Evolutionary conservation across 2,113 vertebrate genomes (phyloP).

Genomic region (Nannospalax galili): DNA sequence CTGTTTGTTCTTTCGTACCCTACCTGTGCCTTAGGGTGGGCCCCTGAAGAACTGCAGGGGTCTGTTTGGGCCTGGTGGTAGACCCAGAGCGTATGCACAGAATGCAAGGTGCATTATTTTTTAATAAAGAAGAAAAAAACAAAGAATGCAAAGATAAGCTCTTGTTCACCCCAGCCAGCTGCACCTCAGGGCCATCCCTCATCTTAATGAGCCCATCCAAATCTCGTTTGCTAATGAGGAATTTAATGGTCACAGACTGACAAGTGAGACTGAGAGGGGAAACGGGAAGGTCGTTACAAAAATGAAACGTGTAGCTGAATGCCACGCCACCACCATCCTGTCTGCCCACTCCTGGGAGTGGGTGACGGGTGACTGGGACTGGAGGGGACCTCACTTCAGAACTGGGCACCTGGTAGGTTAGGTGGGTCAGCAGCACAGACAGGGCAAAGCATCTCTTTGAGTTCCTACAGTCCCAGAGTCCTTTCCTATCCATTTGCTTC

Average conservation of each 20-base stretch:
- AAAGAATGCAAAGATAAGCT: not conserved
- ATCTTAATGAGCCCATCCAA: constrained; percentile 69
- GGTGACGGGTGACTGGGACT: not conserved
- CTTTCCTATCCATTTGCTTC: not conserved
- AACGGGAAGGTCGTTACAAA: constrained; percentile 60
- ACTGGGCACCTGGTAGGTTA: fast-evolving
- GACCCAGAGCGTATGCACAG: not conserved
- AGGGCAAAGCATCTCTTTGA: not conserved
- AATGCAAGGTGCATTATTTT: not conserved
- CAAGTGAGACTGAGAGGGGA: constrained; percentile 59
- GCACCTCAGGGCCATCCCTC: constrained; percentile 56
- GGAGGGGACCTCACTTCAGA: not conserved
- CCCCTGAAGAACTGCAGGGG: not conserved
- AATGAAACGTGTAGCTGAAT: constrained; percentile 32
- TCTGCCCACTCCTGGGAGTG: not conserved
- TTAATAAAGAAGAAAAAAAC: not conserved
- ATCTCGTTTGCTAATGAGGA: constrained; percentile 72
- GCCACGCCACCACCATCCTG: not conserved
- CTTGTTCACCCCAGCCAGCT: not conserved
- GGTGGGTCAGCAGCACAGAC: constrained; percentile 30
- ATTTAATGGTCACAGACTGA: constrained; percentile 75
- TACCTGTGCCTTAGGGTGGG: not conserved
- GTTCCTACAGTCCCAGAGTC: fast-evolving
- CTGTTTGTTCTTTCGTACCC: not conserved
- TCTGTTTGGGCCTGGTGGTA: too few relatives aligned